phyloP scores from a whole-genome alignment of 2,888 invertebrate genomes.

The Hypselothyrea guttata region DNA sequence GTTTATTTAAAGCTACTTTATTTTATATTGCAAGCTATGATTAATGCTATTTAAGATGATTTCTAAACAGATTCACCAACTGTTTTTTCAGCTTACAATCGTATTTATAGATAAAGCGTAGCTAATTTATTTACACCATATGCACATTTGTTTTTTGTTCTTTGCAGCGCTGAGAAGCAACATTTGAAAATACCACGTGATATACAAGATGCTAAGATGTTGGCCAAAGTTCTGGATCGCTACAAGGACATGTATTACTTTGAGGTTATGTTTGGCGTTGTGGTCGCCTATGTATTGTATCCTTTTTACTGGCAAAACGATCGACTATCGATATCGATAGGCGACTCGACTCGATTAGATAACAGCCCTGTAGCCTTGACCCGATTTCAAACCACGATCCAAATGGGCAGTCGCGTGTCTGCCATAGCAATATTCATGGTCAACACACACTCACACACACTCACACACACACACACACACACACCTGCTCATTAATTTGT shows the following conservation, averaged over 20 bases:
- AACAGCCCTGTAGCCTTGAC: constrained; percentile 60
- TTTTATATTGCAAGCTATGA: too few species aligned
- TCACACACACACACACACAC: constrained; percentile 14
- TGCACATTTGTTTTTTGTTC: constrained; percentile 11
- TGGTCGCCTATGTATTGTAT: constrained; percentile 98
- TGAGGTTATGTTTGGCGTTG: constrained; percentile 95
- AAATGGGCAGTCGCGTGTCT: constrained; percentile 18
- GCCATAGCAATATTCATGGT: constrained; percentile 32
- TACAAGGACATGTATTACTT: constrained; percentile 97
- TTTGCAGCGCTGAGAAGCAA: constrained; percentile 89
- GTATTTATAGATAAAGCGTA: too few species aligned
- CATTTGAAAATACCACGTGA: constrained; percentile 95
- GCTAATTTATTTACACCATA: too few species aligned
- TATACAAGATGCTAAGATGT: constrained; percentile 96
- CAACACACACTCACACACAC: constrained; percentile 18
- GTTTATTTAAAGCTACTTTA: too few species aligned
- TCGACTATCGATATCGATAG: background rate
- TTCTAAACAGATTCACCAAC: too few species aligned
- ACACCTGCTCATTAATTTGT: constrained; percentile 13
- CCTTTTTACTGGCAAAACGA: constrained; percentile 87
- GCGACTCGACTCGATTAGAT: constrained; percentile 13
- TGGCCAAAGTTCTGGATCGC: constrained; percentile 93
- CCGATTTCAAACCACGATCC: constrained; percentile 39
- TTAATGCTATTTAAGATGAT: too few species aligned
- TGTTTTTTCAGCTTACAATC: too few species aligned